Evolutionary conservation across 2,113 vertebrate species (phyloP).

Genomic region (Myotis davidii): DNA sequence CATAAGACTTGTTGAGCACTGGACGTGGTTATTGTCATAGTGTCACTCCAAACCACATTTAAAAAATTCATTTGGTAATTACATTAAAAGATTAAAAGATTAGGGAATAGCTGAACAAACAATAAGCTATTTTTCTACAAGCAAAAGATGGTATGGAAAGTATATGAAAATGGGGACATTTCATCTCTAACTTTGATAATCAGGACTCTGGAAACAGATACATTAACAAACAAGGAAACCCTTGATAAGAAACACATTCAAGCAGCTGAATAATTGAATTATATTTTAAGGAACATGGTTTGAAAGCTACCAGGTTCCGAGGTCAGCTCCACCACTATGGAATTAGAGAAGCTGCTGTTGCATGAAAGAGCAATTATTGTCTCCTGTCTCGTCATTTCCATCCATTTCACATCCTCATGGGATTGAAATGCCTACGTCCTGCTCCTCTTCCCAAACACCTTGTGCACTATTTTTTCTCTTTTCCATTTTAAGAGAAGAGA

Average conservation of each 20-base stretch:
- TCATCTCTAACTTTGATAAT: not conserved
- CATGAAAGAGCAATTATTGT: not conserved
- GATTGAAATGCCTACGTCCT: not conserved
- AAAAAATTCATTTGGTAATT: not conserved
- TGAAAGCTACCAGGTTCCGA: not conserved
- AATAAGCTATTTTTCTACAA: not conserved
- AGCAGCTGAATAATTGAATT: not conserved
- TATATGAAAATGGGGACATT: not conserved
- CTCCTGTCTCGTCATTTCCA: not conserved
- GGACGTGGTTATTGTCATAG: not conserved
- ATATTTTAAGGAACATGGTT: not conserved
- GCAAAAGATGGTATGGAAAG: not conserved
- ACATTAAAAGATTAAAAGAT: not conserved
- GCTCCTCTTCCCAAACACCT: not conserved
- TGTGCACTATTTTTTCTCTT: not conserved
- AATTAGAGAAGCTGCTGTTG: not conserved
- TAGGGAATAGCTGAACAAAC: not conserved
- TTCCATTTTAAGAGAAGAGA: conserved; percentile 53
- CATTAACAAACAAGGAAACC: not conserved
- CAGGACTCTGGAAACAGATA: not conserved
- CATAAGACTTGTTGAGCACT: not conserved
- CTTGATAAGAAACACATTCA: not conserved
- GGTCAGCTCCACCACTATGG: not conserved
- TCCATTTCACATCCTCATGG: not conserved
- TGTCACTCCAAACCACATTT: not conserved